Base-by-base conservation (phyloP, 2,888 invertebrate genomes). In the Hirtodrosophila duncani region DNA sequence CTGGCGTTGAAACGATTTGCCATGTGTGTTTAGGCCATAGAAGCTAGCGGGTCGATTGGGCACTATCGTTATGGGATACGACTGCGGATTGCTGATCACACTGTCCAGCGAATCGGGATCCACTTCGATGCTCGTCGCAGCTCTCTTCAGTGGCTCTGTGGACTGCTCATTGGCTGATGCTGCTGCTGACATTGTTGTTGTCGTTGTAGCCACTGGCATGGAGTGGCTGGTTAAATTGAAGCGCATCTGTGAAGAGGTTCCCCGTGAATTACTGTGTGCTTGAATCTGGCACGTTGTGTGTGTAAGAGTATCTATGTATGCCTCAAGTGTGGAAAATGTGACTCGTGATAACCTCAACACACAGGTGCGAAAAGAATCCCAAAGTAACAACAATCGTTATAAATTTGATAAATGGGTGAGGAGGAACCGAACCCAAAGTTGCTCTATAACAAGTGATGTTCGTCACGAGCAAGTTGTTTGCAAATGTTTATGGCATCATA, bases 61-160 rank as follows among this genome's bases (percentile, higher is more conserved):
- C 27, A 87, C 85, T 42, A 87, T 84, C 17, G 87, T 87, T 16
- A 87, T 86, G 17, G 87, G 87, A 63, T 85, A 86, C 10, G 86
- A 85, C 14, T 84, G 81, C 2, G 87, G 87, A 80, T 87, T 85
- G 31, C 85, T 83, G 34, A 87, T 83, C 13, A 87, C 85, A 59
- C 86, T 86, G 57, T 87, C 86, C 52, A 87, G 59, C 1, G 87
- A 87, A 34, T 86, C 85, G 10, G 86, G 86, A 52, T 87, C 86
- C 36, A 82, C 80, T 24, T 86, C 87, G 10, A 86, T 84, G n/a
- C 83, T 82, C 3, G 81, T 11, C 39, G n/a, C 55, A 21, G 84
- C 83, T 16, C 83, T 77, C 9, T 68, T 71, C 11, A 78, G 39
- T 4, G 80, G 70, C 36, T 72, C 63, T 24, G 61, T 34, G 1